A percentile compares a stretch with the other conserved stretches of the same genome.
Evolutionary conservation across 2,113 vertebrate genomes (phyloP).

Genomic region (Pyxicephalus adspersus): DNA sequence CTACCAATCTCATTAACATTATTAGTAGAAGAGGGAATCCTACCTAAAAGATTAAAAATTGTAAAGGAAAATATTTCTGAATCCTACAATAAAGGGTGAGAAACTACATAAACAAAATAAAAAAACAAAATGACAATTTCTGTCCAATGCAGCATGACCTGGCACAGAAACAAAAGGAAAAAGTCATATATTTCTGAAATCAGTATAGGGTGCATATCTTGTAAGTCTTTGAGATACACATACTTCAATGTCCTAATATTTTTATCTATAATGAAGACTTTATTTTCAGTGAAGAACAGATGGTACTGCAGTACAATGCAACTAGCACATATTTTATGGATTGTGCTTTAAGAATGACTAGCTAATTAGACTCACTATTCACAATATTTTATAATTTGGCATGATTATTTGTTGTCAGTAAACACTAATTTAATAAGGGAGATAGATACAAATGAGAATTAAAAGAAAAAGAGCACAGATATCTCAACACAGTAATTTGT

Average conservation of each 20-base stretch:
- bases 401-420: neutral
- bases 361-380: neutral
- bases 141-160: too few relatives aligned
- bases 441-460: conserved; percentile 1
- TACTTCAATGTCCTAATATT: neutral
- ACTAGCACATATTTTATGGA: neutral
- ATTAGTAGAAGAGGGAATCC: too few relatives aligned
- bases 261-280: neutral
- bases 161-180: neutral
- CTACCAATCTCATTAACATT: too few relatives aligned
- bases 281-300: conserved; percentile 2
- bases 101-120: too few relatives aligned
- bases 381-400: conserved; percentile 10
- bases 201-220: neutral
- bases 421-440: neutral
- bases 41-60: too few relatives aligned
- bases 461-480: neutral
- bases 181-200: neutral
- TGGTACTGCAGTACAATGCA: neutral
- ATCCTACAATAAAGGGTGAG: too few relatives aligned
- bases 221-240: neutral
- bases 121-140: too few relatives aligned
- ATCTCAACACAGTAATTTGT: conserved; percentile 2
- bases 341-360: neutral
- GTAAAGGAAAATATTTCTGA: too few relatives aligned